Percentiles rank a stretch among this genome's conserved stretches.
Conservation (phyloP, 2,113 vertebrate species). For the Hippocampus guttulatus region DNA sequence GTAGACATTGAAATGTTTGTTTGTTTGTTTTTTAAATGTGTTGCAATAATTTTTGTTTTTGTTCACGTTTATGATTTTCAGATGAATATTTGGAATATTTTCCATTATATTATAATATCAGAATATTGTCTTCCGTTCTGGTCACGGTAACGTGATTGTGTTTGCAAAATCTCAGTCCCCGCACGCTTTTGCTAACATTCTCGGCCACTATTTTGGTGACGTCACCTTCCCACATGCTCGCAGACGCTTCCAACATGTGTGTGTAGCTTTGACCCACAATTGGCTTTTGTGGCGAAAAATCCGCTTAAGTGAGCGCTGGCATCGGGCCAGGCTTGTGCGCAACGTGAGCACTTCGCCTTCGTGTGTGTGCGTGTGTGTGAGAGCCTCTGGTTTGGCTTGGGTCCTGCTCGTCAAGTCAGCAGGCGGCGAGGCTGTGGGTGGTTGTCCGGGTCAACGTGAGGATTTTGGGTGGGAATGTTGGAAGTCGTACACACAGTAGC, state of each 20-base stretch:
- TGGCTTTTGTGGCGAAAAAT: slow-evolving; percentile 59
- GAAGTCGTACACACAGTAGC: slow-evolving; percentile 58
- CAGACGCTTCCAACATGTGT: slow-evolving; percentile 26
- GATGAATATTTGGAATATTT: background rate
- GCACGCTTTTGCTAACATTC: background rate
- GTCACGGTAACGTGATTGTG: background rate
- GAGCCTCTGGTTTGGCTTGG: slow-evolving; percentile 61
- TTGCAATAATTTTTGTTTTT: background rate
- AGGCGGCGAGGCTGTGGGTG: slow-evolving; percentile 54
- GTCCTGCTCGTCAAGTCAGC: slow-evolving; percentile 57
- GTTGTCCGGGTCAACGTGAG: slow-evolving; percentile 54
- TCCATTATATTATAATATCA: background rate
- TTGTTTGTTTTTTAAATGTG: background rate
- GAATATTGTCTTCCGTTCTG: background rate
- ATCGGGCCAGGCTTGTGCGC: slow-evolving; percentile 45
- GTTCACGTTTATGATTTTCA: background rate
- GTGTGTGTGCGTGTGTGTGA: slow-evolving; percentile 14
- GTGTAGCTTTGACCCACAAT: slow-evolving; percentile 44
- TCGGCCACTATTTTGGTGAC: background rate
- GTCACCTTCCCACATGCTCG: background rate
- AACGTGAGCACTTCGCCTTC: slow-evolving; percentile 36
- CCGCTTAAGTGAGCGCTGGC: slow-evolving; percentile 68
- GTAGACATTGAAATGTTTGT: no score
- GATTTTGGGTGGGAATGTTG: slow-evolving; percentile 58
- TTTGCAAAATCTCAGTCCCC: background rate